These are phyloP conservation scores for Ctenochaetus hawaiiensis DNA, from an alignment of 2,797 vertebrate genomes.

Conservation along the genomic window DNA sequence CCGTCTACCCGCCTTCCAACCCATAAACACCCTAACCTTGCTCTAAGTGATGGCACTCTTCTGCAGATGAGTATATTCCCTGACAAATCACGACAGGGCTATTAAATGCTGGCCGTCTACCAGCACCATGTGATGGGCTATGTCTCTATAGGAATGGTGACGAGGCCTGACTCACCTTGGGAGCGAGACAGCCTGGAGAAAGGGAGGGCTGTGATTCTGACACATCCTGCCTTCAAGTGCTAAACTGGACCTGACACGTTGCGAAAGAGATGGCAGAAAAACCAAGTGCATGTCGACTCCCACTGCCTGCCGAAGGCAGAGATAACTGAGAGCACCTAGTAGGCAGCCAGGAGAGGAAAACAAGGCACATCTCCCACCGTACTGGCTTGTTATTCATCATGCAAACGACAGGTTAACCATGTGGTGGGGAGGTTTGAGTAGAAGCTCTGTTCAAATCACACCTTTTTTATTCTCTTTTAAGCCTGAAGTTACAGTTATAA, in stretches of 20 bases:
- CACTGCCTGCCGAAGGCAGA: slow-evolving; percentile 62
- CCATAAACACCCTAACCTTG: slow-evolving; percentile 74
- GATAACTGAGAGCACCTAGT: slow-evolving; percentile 64
- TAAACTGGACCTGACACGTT: slow-evolving; percentile 77
- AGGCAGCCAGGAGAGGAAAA: slow-evolving; percentile 45
- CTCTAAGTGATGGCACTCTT: slow-evolving; percentile 71
- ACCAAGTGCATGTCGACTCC: slow-evolving; percentile 47
- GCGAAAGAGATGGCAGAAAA: slow-evolving; percentile 54
- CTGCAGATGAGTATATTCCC: slow-evolving; percentile 70
- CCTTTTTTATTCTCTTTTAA: slow-evolving; percentile 18
- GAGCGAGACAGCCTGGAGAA: slow-evolving; percentile 57
- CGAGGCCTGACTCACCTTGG: slow-evolving; percentile 79
- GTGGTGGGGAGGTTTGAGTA: slow-evolving; percentile 23
- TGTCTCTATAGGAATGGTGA: slow-evolving; percentile 68
- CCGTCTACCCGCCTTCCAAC: slow-evolving; percentile 43
- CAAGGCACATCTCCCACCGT: slow-evolving; percentile 51
- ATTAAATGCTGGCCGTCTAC: slow-evolving; percentile 72
- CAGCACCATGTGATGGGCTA: slow-evolving; percentile 54
- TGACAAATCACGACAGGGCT: slow-evolving; percentile 73
- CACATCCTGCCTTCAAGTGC: slow-evolving; percentile 77
- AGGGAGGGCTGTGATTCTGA: slow-evolving; percentile 69
- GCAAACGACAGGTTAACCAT: slow-evolving; percentile 69
- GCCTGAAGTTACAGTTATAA: neutral
- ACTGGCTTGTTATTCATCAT: slow-evolving; percentile 69
- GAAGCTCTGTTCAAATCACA: slow-evolving; percentile 14